Evolutionary conservation across 2,888 invertebrate species (phyloP).

Genomic region (Rhogogaster chlorosoma): DNA sequence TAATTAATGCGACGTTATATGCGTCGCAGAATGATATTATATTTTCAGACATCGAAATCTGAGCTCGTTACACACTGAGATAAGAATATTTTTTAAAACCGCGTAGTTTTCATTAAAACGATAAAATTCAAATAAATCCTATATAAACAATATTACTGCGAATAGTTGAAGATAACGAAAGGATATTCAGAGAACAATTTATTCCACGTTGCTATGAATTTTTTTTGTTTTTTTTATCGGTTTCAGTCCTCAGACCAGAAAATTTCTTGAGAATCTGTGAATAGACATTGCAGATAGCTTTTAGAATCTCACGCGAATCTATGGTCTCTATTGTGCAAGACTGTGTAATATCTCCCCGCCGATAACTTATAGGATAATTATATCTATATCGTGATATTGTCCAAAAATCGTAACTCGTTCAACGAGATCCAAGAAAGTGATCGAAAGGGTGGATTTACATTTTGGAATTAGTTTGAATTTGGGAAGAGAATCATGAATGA

Average conservation of each 20-base stretch:
- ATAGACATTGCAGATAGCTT: not conserved
- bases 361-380: not conserved
- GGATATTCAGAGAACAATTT: not conserved
- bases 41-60: not conserved
- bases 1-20: conserved; percentile 10
- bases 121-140: not conserved
- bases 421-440: no score
- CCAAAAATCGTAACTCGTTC: no score
- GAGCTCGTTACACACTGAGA: not conserved
- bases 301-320: not conserved
- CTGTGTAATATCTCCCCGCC: not conserved
- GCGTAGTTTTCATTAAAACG: not conserved
- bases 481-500: no score
- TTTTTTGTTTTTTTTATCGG: no score
- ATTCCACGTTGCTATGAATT: no score
- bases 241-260: not conserved
- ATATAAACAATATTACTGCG: not conserved
- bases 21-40: not conserved
- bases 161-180: not conserved
- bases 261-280: not conserved
- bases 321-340: not conserved
- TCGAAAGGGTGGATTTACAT: no score
- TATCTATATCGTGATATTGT: no score
- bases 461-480: no score
- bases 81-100: not conserved